These are phyloP conservation scores for Calameuta filiformis DNA, from an alignment of 2,888 invertebrate species.

Conservation along the genomic window DNA sequence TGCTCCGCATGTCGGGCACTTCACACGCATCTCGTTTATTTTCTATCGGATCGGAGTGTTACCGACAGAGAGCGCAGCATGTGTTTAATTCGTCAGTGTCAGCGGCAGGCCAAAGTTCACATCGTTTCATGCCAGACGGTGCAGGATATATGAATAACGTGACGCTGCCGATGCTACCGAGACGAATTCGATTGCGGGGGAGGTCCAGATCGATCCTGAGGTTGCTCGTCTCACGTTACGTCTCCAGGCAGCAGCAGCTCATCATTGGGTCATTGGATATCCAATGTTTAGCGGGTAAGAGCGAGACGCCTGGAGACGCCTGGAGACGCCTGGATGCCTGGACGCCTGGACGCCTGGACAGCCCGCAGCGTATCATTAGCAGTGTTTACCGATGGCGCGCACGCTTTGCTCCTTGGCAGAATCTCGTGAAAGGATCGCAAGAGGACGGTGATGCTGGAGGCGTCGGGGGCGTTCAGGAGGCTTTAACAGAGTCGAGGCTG, in stretches of 20 bases:
- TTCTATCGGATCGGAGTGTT: background rate
- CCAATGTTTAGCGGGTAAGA: background rate
- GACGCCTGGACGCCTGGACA: background rate
- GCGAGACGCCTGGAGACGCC: no score
- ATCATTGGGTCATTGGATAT: background rate
- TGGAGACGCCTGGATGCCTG: background rate
- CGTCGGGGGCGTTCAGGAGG: background rate
- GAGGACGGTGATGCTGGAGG: background rate
- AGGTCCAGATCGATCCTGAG: background rate
- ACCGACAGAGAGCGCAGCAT: constrained; percentile 4
- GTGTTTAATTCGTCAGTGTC: constrained; percentile 55
- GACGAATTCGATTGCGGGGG: constrained; percentile 24
- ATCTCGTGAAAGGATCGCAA: background rate
- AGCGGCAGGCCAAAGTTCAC: constrained; percentile 49
- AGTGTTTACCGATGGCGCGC: no score
- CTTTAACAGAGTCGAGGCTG: background rate
- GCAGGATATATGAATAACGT: background rate
- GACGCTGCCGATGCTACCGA: constrained; percentile 22
- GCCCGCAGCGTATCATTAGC: no score
- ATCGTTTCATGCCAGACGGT: constrained; percentile 33
- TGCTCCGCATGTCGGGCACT: constrained; percentile 5
- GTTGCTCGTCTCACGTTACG: background rate
- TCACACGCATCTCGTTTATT: background rate
- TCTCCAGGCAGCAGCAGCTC: background rate
- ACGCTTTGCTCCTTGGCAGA: background rate